Base-by-base conservation (phyloP, 2,888 invertebrate species). In the Heterodera filipjevi region DNA sequence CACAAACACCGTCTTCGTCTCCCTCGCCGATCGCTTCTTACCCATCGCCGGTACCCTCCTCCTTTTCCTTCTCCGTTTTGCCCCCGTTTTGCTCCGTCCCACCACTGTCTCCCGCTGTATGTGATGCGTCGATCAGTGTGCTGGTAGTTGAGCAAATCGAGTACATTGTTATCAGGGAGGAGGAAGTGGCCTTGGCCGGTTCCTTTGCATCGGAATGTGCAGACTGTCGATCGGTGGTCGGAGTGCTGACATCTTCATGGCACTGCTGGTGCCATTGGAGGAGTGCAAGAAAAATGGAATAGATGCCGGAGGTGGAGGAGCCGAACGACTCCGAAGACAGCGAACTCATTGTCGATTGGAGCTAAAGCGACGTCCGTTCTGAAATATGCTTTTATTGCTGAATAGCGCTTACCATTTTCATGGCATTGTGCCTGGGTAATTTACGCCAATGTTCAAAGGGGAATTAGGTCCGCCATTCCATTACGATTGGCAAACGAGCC, bases 291-390 rank as follows among this genome's bases (percentile, higher is more conserved):
- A 85, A 84, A 6, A 84, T 81, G 22, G 86, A 84, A n/a, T 85
- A 86, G 30, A 88, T 87, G 44, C 88, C 88, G 2, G 88, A 88
- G 1, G 88, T 87, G 19, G 87, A 87, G 44, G 88, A 88, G 12
- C 86, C 86, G 71, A 88, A 88, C 1, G 87, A 87, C 39, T 88
- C 88, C 16, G 84, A 75, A 30, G 75, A 75, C 27, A 75, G 82
- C 1, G 85, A 86, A 14, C 84, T 85, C 5, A 84, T 84, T 14
- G 86, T 87, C 6, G 85, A 85, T 46, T 87, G 66, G 75, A 75
- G 66, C 86, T 87, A 66, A 83, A 83, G 14, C 87, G 81, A 27
- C 87, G 78, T 22, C 82, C 82, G 78, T 83, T 82, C 79, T 84
- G 73, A 30, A 76, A 44, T n/a, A n/a, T n/a, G n/a, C n/a, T n/a